These are phyloP conservation scores for Rhinoraja longicauda DNA, from an alignment of 2,797 vertebrate genomes.

Conservation along the genomic window DNA sequence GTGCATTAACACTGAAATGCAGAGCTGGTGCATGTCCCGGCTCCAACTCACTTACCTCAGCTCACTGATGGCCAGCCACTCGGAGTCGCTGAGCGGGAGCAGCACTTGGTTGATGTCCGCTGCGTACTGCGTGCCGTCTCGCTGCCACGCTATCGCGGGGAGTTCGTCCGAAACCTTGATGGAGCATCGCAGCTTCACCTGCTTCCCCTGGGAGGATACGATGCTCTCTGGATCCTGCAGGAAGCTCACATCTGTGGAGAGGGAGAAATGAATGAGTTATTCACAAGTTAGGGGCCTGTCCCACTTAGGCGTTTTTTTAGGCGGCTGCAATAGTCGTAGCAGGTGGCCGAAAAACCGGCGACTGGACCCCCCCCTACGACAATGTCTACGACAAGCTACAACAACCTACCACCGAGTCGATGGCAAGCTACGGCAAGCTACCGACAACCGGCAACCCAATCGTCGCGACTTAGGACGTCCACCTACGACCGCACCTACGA, in stretches of 20 bases:
- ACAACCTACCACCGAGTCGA: no score
- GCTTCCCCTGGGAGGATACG: slow-evolving; percentile 70
- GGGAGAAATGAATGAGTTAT: neutral
- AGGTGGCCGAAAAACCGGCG: no score
- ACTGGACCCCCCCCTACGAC: no score
- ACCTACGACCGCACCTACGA: no score
- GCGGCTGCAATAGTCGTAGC: no score
- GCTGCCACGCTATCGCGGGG: slow-evolving; percentile 53
- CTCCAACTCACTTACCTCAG: neutral
- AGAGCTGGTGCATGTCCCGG: neutral
- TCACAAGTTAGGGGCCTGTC: neutral
- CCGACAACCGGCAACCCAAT: no score
- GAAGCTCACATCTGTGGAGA: slow-evolving; percentile 58
- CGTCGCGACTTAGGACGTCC: no score
- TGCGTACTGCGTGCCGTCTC: neutral
- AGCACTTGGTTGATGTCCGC: neutral
- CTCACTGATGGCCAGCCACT: slow-evolving; percentile 26
- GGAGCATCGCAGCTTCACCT: slow-evolving; percentile 61
- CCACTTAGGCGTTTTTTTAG: no score
- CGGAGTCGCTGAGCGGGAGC: neutral
- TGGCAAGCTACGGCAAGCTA: no score
- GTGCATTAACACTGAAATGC: no score
- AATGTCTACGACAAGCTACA: no score
- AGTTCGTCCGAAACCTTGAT: slow-evolving; percentile 55
- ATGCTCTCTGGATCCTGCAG: slow-evolving; percentile 59